Evolutionary conservation across 2,113 vertebrate species (phyloP).

Genomic region (Psammodynastes pulverulentus): DNA sequence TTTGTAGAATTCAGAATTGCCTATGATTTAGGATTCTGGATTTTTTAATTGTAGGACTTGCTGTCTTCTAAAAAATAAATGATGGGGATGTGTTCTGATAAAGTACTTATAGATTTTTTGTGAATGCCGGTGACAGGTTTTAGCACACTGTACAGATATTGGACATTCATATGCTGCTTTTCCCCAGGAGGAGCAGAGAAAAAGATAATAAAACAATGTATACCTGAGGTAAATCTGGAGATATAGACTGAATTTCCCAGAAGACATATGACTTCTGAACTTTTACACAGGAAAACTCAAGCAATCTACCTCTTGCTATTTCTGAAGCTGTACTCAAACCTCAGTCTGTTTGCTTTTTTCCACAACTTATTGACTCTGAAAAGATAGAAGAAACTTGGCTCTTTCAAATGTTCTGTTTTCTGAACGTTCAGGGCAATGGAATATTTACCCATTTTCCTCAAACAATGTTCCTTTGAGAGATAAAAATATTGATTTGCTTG

Average conservation of each 20-base stretch:
- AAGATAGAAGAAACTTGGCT: slow-evolving; percentile 14
- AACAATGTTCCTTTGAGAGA: slow-evolving; percentile 26
- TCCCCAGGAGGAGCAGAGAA: not conserved
- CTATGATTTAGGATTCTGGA: not conserved
- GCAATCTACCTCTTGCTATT: slow-evolving; percentile 32
- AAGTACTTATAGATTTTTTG: not conserved
- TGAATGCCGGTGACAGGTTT: not conserved
- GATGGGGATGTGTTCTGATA: not conserved
- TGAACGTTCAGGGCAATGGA: slow-evolving; percentile 25
- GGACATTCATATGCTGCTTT: not conserved
- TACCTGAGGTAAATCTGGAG: not conserved
- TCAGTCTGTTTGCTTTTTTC: slow-evolving; percentile 22
- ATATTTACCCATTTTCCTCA: slow-evolving; percentile 29
- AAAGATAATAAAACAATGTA: slow-evolving; percentile 7
- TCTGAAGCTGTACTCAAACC: slow-evolving; percentile 13
- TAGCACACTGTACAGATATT: not conserved
- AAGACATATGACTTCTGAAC: slow-evolving; percentile 18
- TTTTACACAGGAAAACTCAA: slow-evolving; percentile 7
- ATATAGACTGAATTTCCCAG: slow-evolving; percentile 22
- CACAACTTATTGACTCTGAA: slow-evolving; percentile 30
- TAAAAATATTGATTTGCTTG: slow-evolving; percentile 15
- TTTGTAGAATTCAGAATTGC: not conserved
- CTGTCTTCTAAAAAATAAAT: not conserved
- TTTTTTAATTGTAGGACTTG: not conserved
- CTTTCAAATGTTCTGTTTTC: slow-evolving; percentile 19